Base-by-base conservation (phyloP, 2,113 vertebrate genomes). In the Triplophysa dalaica region DNA sequence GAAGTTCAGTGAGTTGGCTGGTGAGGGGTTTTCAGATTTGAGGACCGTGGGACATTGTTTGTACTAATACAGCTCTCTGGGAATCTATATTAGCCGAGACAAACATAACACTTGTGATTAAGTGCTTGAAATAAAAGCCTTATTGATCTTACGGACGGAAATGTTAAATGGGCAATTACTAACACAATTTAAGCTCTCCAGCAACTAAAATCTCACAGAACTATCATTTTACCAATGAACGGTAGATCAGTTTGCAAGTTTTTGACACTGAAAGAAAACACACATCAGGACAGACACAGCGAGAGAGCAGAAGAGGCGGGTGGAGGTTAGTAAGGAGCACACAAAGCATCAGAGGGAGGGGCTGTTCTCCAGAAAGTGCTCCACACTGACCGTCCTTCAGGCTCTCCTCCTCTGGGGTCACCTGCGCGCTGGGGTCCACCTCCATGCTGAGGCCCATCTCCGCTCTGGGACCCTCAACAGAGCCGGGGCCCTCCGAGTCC, bases 321-420 rank as follows among this genome's bases (percentile, higher is more conserved):
- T 3, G 14, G 73, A 45, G 8, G 65, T 76, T 83, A 75, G 70
- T 76, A 56, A 54, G 14, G 8, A 70, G 65, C 26, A 75, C 48
- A 63, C 1, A 82, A 52, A 54, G 29, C 19, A n/a, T 58, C 54
- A 38, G 11, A 82, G 12, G n/a, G 12, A 63, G 11, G 74, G 52
- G 33, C 17, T 21, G 17, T 45, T 43, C 68, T 62, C 45, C 45
- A 52, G 38, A 4, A 29, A 66, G 52, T 11, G 12, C 52, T 79
- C 75, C 79, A 12, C 72, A 85, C 85, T 84, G 81, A 86, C 83
- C 85, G 56, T 83, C 79, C 61, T 84, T 82, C 48, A 79, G 58
- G 41, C 41, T 75, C 58, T 75, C 77, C 62, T 69, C 38, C 22
- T 74, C 67, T 45, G 63, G 54, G 78, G 41, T 54, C 33, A 26